Percentiles rank a stretch among this genome's conserved stretches.
These are phyloP conservation scores for Hyppa rectilinea DNA, from an alignment of 2,888 invertebrate genomes.

Conservation along the genomic window DNA sequence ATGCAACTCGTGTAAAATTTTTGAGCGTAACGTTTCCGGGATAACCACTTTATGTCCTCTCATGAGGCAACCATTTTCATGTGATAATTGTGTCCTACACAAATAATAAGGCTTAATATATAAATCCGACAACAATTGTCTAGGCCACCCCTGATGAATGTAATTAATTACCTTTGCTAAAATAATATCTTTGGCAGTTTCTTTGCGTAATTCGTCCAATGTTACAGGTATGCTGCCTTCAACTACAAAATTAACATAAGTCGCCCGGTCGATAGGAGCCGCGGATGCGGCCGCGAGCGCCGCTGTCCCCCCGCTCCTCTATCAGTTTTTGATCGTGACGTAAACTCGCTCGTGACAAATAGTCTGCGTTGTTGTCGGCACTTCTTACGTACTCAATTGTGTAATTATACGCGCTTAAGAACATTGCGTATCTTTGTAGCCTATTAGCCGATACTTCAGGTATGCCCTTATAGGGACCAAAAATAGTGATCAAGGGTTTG, in stretches of 20 bases:
- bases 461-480: constrained; percentile 58
- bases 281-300: not conserved
- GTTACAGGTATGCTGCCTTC: constrained; percentile 5
- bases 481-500: constrained; percentile 32
- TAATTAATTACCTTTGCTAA: too few species aligned
- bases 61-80: not conserved
- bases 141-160: not conserved
- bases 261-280: not conserved
- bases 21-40: not conserved
- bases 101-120: too few species aligned
- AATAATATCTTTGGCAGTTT: too few species aligned
- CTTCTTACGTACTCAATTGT: constrained; percentile 61
- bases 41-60: constrained; percentile 3
- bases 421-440: constrained; percentile 65
- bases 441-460: constrained; percentile 66
- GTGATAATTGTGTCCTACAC: not conserved
- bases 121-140: not conserved
- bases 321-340: not conserved
- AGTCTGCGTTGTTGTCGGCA: constrained; percentile 58
- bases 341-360: constrained; percentile 51
- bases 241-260: not conserved
- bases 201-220: not conserved
- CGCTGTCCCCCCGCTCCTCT: not conserved
- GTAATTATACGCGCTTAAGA: constrained; percentile 63
- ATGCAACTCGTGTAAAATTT: not conserved